Conservation (phyloP, 2,113 vertebrate species). For the Triplophysa siluroides region DNA sequence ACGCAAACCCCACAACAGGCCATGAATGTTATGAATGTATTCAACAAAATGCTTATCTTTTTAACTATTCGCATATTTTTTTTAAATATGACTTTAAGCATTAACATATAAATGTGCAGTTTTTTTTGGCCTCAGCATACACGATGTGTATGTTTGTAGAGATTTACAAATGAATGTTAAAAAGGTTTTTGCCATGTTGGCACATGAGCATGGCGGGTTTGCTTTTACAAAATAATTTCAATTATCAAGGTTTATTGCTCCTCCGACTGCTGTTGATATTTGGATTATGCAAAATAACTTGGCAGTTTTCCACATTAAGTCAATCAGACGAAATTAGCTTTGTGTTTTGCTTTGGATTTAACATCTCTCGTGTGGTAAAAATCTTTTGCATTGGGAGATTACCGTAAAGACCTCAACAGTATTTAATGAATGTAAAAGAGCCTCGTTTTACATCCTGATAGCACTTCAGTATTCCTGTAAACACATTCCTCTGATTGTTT, state of each 20-base stretch:
- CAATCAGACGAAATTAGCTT: conserved; percentile 60
- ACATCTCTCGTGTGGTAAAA: conserved; percentile 40
- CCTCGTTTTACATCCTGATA: background rate
- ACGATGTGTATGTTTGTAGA: background rate
- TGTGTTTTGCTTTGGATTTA: conserved; percentile 54
- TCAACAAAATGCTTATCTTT: conserved; percentile 16
- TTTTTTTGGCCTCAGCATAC: background rate
- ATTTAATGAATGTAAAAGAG: conserved; percentile 23
- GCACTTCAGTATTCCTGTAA: background rate
- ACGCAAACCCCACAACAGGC: background rate
- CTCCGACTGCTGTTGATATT: conserved; percentile 56
- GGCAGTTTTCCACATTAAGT: conserved; percentile 57
- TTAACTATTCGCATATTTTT: conserved; percentile 5
- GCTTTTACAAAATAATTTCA: conserved; percentile 57
- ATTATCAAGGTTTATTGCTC: conserved; percentile 48
- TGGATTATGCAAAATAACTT: conserved; percentile 64
- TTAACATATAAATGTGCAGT: background rate
- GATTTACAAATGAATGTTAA: background rate
- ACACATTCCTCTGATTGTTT: conserved; percentile 1
- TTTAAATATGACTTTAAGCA: background rate
- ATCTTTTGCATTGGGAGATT: conserved; percentile 37
- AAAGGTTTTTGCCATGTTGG: conserved; percentile 44
- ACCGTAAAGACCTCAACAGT: conserved; percentile 11
- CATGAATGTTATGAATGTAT: conserved; percentile 31
- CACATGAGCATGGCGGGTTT: conserved; percentile 53